phyloP scores from a whole-genome alignment of 2,888 invertebrate genomes.

The Melieria omissa region DNA sequence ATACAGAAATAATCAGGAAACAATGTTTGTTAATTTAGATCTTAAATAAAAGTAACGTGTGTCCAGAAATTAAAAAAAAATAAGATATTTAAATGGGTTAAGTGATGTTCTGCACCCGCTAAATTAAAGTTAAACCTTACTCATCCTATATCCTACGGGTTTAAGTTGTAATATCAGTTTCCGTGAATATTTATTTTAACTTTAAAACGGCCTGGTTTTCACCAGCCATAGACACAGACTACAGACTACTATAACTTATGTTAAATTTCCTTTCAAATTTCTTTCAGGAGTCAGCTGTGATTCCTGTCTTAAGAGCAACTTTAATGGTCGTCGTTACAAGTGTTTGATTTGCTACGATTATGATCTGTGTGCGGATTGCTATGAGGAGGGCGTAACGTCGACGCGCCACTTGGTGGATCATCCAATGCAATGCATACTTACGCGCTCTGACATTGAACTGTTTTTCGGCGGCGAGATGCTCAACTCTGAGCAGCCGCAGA shows the following conservation, averaged over 20 bases:
- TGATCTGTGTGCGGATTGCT: conserved; percentile 97
- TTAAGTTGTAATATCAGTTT: too few species aligned
- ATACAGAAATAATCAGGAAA: too few species aligned
- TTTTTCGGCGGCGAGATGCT: conserved; percentile 96
- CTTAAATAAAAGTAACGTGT: too few species aligned
- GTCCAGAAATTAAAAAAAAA: too few species aligned
- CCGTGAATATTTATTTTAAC: conserved; percentile 6
- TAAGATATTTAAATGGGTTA: too few species aligned
- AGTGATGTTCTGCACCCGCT: too few species aligned
- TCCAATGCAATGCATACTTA: conserved; percentile 99
- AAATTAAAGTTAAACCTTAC: too few species aligned
- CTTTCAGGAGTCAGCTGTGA: conserved; percentile 97
- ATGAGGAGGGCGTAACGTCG: conserved; percentile 90
- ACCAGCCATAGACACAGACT: too few species aligned
- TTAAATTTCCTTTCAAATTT: conserved; percentile 24
- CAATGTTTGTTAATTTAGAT: too few species aligned
- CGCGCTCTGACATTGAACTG: conserved; percentile 94
- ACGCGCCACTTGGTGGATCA: conserved; percentile 95
- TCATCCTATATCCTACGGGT: too few species aligned
- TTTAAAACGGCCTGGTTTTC: neutral
- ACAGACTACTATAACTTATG: neutral
- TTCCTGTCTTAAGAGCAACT: conserved; percentile 98
- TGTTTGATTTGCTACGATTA: conserved; percentile 99
- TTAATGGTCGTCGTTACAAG: conserved; percentile 97
- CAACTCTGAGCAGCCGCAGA: conserved; percentile 91